Evolutionary conservation across 2,113 vertebrate species (phyloP).

Genomic region (Phylloscopus trochilus): DNA sequence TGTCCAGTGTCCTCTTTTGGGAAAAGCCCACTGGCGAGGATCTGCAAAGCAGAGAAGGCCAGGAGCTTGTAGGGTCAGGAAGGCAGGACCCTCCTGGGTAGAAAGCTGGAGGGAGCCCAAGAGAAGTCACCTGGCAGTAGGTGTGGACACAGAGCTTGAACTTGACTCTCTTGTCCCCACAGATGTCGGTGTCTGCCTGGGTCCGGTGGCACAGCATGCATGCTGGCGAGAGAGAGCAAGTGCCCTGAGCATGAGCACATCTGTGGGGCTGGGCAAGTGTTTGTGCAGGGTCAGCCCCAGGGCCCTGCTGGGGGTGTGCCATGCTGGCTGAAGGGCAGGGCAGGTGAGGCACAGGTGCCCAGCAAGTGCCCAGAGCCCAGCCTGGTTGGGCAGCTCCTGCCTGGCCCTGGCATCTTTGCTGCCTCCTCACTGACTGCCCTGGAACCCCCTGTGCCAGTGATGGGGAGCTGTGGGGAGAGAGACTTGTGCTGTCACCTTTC

Average conservation of each 20-base stretch:
- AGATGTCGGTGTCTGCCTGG: rapidly evolving
- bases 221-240: not conserved
- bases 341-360: too few species aligned
- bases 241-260: rapidly evolving
- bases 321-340: not conserved
- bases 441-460: rapidly evolving
- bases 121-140: not conserved
- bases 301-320: not conserved
- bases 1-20: not conserved
- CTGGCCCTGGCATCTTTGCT: rapidly evolving
- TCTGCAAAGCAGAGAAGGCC: not conserved
- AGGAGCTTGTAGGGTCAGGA: not conserved
- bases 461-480: rapidly evolving
- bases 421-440: rapidly evolving
- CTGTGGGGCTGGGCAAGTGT: not conserved
- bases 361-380: not conserved
- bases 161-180: not conserved
- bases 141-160: not conserved
- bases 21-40: not conserved
- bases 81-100: rapidly evolving
- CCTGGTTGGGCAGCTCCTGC: not conserved
- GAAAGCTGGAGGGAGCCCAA: not conserved
- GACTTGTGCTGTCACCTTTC: not conserved
- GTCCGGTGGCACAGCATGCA: not conserved
- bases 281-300: not conserved